phyloP scores from a whole-genome alignment of 92 coral and sea anemone species.

The Porites rus region DNA sequence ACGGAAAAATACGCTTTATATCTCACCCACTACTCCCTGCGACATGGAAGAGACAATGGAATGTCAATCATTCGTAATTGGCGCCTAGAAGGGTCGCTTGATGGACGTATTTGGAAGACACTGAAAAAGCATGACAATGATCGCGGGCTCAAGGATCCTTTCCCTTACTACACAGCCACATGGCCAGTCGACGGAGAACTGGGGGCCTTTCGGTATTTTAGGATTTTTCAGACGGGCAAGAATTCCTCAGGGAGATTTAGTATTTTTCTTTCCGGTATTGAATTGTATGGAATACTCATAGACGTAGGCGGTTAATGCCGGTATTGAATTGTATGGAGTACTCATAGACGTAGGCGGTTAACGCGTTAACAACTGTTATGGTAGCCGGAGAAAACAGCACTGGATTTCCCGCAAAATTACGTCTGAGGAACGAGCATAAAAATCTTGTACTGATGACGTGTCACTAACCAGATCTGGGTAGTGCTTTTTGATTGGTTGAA shows the following conservation, averaged over 20 bases:
- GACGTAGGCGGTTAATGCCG: conserved; percentile 52
- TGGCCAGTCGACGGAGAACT: conserved; percentile 83
- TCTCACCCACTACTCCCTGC: conserved; percentile 75
- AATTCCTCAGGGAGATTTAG: conserved; percentile 81
- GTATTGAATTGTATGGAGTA: conserved; percentile 47
- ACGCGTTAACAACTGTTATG: background rate
- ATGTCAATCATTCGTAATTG: conserved; percentile 83
- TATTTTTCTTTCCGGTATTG: conserved; percentile 79
- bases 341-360: background rate
- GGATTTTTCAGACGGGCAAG: conserved; percentile 85
- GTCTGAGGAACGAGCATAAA: no score
- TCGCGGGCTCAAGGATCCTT: conserved; percentile 78
- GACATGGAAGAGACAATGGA: conserved; percentile 91
- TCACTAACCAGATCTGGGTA: no score
- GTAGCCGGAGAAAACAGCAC: no score
- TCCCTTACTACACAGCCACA: conserved; percentile 79
- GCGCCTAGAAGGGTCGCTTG: conserved; percentile 86
- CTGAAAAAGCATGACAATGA: conserved; percentile 82
- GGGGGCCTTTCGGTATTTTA: conserved; percentile 77
- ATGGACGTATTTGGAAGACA: conserved; percentile 71
- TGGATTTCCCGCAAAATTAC: no score
- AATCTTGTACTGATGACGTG: no score
- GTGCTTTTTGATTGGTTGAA: no score
- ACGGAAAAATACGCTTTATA: conserved; percentile 72
- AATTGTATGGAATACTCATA: conserved; percentile 78